Percentiles rank a stretch among this genome's conserved stretches.
phyloP scores from a whole-genome alignment of 2,888 invertebrate species.

The Alsophila aescularia region DNA sequence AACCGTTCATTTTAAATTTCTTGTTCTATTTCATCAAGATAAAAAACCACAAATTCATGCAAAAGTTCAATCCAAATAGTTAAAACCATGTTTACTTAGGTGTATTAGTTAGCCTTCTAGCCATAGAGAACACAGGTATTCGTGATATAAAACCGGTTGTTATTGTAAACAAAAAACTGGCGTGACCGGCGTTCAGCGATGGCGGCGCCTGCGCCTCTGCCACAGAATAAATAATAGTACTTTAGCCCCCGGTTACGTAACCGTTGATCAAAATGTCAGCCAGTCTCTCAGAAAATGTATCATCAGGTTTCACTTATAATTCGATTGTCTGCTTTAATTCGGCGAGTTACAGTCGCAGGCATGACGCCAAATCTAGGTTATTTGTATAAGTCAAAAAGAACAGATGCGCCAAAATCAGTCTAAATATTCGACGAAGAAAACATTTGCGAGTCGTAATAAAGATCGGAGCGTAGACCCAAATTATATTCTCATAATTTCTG shows the following conservation, averaged over 20 bases:
- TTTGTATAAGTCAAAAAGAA: neutral
- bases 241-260: conserved; percentile 23
- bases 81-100: conserved; percentile 18
- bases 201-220: conserved; percentile 13
- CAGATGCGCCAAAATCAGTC: neutral
- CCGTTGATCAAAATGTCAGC: conserved; percentile 20
- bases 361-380: neutral
- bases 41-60: no score
- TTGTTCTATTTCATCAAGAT: no score
- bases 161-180: conserved; percentile 69
- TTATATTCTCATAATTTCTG: conserved; percentile 8
- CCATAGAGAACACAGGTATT: conserved; percentile 57
- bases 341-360: neutral
- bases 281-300: no score
- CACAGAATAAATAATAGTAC: no score
- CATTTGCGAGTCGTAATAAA: neutral
- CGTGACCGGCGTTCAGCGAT: conserved; percentile 34
- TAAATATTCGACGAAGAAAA: neutral
- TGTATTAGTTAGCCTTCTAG: conserved; percentile 22
- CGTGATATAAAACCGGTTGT: conserved; percentile 60
- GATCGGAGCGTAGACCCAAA: neutral
- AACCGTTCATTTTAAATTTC: no score
- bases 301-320: conserved; percentile 16
- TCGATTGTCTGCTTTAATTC: conserved; percentile 1
- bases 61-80: no score